phyloP scores from a whole-genome alignment of 2,797 vertebrate species.

The Loriculus beryllinus region DNA sequence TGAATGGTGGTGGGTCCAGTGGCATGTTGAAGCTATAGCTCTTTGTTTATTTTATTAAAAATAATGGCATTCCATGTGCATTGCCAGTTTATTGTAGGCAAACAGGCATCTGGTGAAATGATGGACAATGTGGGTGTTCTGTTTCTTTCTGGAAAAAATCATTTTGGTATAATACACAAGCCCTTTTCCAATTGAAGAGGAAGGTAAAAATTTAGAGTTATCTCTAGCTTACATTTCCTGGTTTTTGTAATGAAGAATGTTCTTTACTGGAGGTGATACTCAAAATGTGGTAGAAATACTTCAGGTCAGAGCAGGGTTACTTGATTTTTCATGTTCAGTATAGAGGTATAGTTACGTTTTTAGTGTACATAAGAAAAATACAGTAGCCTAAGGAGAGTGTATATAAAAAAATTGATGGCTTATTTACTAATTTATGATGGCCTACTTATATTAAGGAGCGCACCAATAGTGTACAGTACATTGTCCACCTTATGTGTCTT shows the following conservation, averaged over 20 bases:
- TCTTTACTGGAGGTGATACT: background rate
- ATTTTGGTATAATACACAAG: background rate
- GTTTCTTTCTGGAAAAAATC: background rate
- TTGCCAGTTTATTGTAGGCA: background rate
- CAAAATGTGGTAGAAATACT: background rate
- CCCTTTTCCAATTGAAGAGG: background rate
- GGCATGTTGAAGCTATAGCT: background rate
- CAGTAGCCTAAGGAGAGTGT: background rate
- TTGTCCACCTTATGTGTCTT: rapidly evolving
- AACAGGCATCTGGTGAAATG: background rate
- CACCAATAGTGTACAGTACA: background rate
- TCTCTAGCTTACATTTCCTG: background rate
- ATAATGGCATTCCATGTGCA: background rate
- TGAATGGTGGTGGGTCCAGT: background rate
- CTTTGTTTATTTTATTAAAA: background rate
- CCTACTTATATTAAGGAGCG: background rate
- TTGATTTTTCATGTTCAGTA: background rate
- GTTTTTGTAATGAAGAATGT: background rate
- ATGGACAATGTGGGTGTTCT: background rate
- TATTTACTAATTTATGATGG: background rate
- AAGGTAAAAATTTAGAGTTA: background rate
- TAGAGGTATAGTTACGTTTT: background rate
- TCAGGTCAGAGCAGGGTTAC: background rate
- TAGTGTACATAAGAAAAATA: background rate
- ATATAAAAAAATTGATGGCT: background rate